Percentiles rank a stretch among this genome's conserved stretches.
Evolutionary conservation across 2,797 vertebrate genomes (phyloP).

Genomic region (Anabacerthia variegaticeps): DNA sequence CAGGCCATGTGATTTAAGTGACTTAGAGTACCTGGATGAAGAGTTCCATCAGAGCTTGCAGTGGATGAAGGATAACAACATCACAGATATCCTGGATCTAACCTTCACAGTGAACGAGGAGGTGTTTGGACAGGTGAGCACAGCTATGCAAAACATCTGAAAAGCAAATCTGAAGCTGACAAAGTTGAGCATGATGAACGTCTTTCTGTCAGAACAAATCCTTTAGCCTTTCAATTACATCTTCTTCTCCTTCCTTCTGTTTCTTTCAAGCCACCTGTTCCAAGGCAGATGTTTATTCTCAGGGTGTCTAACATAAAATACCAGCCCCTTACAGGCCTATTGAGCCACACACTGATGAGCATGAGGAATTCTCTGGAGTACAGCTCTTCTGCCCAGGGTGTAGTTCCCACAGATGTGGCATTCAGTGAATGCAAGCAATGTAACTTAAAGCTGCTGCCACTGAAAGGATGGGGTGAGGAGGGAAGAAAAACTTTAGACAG

Average conservation of each 20-base stretch:
- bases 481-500: background rate
- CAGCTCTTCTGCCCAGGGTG: background rate
- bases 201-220: conserved; percentile 37
- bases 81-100: conserved; percentile 95
- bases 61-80: conserved; percentile 99
- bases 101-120: conserved; percentile 98
- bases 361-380: conserved; percentile 38
- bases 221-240: conserved; percentile 13
- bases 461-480: background rate
- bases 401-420: conserved; percentile 25
- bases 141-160: background rate
- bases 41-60: conserved; percentile 98
- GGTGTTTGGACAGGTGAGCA: conserved; percentile 94
- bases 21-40: conserved; percentile 96
- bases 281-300: conserved; percentile 36
- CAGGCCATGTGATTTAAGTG: conserved; percentile 93
- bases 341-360: conserved; percentile 28
- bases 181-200: background rate
- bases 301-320: background rate
- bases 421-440: conserved; percentile 7
- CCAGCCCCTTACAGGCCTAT: background rate
- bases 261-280: conserved; percentile 50
- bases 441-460: background rate
- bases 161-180: conserved; percentile 24
- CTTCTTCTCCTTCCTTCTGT: conserved; percentile 2